Percentiles rank a stretch among this genome's conserved stretches.
Conservation (phyloP, 30 jellyfish, hydroid and myxozoan species). For the Phacellophora camtschatica region DNA sequence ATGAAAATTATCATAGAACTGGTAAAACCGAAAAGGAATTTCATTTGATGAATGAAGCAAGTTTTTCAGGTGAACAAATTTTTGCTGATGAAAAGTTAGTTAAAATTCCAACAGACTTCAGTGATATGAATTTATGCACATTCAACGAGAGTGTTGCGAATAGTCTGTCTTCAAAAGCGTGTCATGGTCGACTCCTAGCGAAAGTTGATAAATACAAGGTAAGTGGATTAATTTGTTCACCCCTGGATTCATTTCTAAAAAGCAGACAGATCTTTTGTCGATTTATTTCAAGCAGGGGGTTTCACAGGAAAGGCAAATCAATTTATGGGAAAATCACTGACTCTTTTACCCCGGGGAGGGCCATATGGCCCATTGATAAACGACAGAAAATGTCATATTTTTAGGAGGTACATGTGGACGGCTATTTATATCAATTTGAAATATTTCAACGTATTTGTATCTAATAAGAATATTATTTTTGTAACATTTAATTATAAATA, state of each 20-base stretch:
- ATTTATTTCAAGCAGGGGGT: background rate
- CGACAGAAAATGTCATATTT: too few species aligned
- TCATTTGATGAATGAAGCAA: background rate
- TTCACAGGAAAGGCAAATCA: background rate
- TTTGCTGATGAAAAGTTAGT: background rate
- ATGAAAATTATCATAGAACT: too few species aligned
- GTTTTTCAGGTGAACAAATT: too few species aligned
- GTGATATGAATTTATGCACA: background rate
- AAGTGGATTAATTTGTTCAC: background rate
- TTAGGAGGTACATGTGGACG: too few species aligned
- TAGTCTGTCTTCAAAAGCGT: slow-evolving; percentile 13
- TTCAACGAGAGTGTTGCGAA: background rate
- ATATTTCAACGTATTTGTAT: too few species aligned
- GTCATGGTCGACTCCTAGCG: slow-evolving; percentile 10
- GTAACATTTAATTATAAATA: too few species aligned
- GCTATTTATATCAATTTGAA: too few species aligned
- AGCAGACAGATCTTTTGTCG: background rate
- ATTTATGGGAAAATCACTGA: too few species aligned
- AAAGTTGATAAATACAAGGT: slow-evolving; percentile 74
- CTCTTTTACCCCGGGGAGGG: too few species aligned
- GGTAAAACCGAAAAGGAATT: background rate
- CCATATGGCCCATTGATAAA: too few species aligned
- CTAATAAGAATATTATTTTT: too few species aligned
- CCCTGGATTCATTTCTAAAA: background rate
- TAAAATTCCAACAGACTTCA: background rate